A percentile compares a stretch with the other conserved stretches of the same genome.
Conservation (phyloP, 1,140 invertebrate species). For the Parasteatoda tepidariorum region DNA sequence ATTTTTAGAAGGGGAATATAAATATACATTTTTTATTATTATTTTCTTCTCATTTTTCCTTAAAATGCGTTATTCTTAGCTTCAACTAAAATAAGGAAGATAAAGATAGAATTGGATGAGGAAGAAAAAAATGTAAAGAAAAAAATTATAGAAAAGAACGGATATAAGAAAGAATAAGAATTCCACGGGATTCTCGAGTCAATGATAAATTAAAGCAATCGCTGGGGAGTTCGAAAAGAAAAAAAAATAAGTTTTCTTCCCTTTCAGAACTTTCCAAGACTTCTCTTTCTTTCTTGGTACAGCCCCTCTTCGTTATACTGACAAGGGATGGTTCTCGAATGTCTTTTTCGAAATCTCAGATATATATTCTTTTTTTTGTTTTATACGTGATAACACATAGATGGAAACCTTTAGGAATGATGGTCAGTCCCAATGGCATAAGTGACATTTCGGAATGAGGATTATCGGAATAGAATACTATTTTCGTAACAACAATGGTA, state of each 20-base stretch:
- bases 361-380: conserved; percentile 6
- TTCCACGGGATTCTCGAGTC: background rate
- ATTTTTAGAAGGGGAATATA: background rate
- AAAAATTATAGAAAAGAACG: too few species aligned
- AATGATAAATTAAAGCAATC: conserved; percentile 57
- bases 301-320: background rate
- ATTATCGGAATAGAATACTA: too few species aligned
- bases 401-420: background rate
- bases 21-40: background rate
- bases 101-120: conserved; percentile 1
- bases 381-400: background rate
- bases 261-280: background rate
- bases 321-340: conserved; percentile 31
- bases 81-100: conserved; percentile 2
- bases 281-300: conserved; percentile 2
- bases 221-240: conserved; percentile 9
- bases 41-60: background rate
- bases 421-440: background rate
- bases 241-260: conserved; percentile 16
- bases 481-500: too few species aligned
- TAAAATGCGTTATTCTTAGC: conserved; percentile 20
- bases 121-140: background rate
- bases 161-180: background rate
- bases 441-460: background rate
- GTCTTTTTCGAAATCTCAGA: conserved; percentile 11